Evolutionary conservation across 2,888 invertebrate species (phyloP), one percentile per base, ranked within the genome.

Genomic region (Hybos culiciformis): DNA sequence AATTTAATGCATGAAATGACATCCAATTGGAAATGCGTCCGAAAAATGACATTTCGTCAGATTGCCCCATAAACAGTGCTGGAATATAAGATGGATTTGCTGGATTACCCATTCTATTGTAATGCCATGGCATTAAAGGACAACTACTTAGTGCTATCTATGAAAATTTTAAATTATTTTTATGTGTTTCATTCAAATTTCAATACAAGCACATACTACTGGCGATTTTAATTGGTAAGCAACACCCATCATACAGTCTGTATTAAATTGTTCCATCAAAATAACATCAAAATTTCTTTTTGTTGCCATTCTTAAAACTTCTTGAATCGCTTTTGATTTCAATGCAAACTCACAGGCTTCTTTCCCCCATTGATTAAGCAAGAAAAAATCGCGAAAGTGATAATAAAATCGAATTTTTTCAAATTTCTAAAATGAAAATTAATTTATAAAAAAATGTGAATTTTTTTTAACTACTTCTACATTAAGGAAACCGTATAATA

Each of bases 231-330:
- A 69, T 51, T 75, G 72, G 53, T 79, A 69, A 0, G 75, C 76
- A 24, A 85, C 59, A 2, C 75, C 78, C 50, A 81, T 61, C 57
- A 75, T 75, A 56, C 84, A 83, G 54, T 84, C 80, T 39, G 74
- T 73, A 50, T 80, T 80, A 56, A 85, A 84, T 43, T 73, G 73
- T 61, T 85, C 83, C 41, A 75, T 66, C 1, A 85, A 58, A 6
- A 82, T 69, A 1, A 84, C 59, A 59, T 86, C 83, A 54, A 75
- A 83, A 38, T 72, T 72, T 4, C 66, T 61, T 48, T 68, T 67
- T 3, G 53, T 53, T n/a, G 8, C 14, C 4, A 26, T 17, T 17
- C 56, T 61, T 5, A 70, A 45, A 19, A 70, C 58, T 45, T 60
- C 51, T n/a, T 61, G 59, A 21, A 70, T 46, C 1, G 61, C 60